Percentiles rank a stretch among this genome's conserved stretches.
Conservation (phyloP, 2,797 vertebrate genomes). For the Podarcis lilfordi region DNA sequence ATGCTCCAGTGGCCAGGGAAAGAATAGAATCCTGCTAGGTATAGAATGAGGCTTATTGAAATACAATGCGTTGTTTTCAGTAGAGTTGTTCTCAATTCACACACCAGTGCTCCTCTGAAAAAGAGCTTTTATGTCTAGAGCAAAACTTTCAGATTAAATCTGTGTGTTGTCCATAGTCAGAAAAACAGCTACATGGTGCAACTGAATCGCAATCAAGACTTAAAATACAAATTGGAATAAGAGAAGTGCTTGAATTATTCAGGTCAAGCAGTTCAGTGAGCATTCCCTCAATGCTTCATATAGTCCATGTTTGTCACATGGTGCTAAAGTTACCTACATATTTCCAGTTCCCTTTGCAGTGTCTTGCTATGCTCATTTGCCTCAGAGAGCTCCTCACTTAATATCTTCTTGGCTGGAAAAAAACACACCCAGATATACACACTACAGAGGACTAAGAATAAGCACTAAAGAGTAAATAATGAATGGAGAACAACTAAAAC, state of each 20-base stretch:
- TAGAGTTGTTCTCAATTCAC: not conserved
- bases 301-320: not conserved
- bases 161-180: not conserved
- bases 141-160: not conserved
- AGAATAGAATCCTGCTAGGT: not conserved
- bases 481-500: not conserved
- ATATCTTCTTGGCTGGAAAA: not conserved
- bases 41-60: not conserved
- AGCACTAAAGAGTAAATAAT: too few relatives aligned
- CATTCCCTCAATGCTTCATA: not conserved
- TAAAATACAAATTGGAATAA: not conserved
- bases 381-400: not conserved
- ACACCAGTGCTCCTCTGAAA: not conserved
- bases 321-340: constrained; percentile 31
- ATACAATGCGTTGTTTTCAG: not conserved
- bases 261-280: not conserved
- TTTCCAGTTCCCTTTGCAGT: constrained; percentile 23
- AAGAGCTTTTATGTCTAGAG: not conserved
- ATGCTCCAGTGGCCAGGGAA: not conserved
- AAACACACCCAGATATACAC: not conserved
- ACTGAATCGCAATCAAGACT: not conserved
- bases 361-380: not conserved
- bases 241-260: not conserved
- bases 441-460: not conserved
- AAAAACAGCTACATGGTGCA: not conserved